A percentile compares a stretch with the other conserved stretches of the same genome.
Evolutionary conservation across 2,797 vertebrate genomes (phyloP).

Genomic region (Tenualosa ilisha): DNA sequence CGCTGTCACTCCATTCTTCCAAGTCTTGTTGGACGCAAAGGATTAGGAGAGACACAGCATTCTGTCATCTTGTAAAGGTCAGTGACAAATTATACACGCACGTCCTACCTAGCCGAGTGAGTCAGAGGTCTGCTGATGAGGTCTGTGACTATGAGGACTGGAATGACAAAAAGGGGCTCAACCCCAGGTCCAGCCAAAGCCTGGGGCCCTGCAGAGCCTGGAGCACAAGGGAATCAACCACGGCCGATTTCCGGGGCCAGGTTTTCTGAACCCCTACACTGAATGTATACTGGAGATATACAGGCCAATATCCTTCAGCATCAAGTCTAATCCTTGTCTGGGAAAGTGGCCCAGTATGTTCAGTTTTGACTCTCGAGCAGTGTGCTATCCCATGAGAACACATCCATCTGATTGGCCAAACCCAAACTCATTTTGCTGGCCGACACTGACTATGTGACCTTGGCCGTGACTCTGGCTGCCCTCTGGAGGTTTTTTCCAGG

Average conservation of each 20-base stretch:
- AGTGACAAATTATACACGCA: background rate
- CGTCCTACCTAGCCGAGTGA: background rate
- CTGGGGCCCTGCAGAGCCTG: no score
- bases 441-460: slow-evolving; percentile 2
- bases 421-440: background rate
- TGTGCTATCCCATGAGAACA: background rate
- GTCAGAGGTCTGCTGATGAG: slow-evolving; percentile 6
- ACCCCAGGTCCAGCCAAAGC: background rate
- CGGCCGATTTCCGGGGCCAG: background rate
- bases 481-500: background rate
- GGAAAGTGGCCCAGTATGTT: background rate
- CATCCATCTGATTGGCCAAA: background rate
- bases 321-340: background rate
- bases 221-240: background rate
- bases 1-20: slow-evolving; percentile 10
- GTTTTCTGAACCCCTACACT: background rate
- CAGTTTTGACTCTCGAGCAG: background rate
- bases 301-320: background rate
- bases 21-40: background rate
- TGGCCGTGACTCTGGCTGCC: background rate
- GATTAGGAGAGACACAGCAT: slow-evolving; percentile 13
- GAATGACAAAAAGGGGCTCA: background rate
- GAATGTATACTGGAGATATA: background rate
- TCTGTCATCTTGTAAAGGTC: background rate
- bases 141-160: background rate